phyloP scores from a whole-genome alignment of 2,888 invertebrate genomes.

The Leptodirus hochenwartii region DNA sequence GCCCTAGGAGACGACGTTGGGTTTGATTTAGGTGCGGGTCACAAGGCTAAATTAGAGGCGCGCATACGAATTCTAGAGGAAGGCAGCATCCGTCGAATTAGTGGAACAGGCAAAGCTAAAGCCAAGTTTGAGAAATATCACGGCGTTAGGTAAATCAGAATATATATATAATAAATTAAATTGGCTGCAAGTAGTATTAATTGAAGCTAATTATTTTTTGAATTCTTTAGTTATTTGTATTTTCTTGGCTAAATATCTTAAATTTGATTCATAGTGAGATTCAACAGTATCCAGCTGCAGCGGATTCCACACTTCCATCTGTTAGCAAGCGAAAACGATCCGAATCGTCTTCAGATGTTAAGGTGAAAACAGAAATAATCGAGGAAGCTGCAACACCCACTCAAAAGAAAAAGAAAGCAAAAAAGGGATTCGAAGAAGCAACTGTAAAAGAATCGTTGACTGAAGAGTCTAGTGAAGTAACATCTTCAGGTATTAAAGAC shows the following conservation, averaged over 20 bases:
- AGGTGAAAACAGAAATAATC: constrained; percentile 17
- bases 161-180: constrained; percentile 2
- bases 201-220: not conserved
- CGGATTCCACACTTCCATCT: constrained; percentile 62
- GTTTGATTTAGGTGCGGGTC: constrained; percentile 73
- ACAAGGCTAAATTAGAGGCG: constrained; percentile 75
- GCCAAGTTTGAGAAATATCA: constrained; percentile 90
- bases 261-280: constrained; percentile 42
- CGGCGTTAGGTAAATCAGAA: constrained; percentile 39
- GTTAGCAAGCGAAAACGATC: constrained; percentile 38
- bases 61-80: constrained; percentile 67
- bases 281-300: constrained; percentile 56
- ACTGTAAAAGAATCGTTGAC: constrained; percentile 14
- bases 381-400: constrained; percentile 16
- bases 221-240: not conserved
- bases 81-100: constrained; percentile 62
- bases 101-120: constrained; percentile 76
- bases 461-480: constrained; percentile 13
- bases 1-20: constrained; percentile 83
- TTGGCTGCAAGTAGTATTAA: not conserved
- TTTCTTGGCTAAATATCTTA: not conserved
- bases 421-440: constrained; percentile 16
- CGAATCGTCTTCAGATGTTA: constrained; percentile 25
- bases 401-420: constrained; percentile 22
- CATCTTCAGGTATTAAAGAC: no score